Conservation (phyloP, 2,888 invertebrate genomes). For the Spodoptera picta region DNA sequence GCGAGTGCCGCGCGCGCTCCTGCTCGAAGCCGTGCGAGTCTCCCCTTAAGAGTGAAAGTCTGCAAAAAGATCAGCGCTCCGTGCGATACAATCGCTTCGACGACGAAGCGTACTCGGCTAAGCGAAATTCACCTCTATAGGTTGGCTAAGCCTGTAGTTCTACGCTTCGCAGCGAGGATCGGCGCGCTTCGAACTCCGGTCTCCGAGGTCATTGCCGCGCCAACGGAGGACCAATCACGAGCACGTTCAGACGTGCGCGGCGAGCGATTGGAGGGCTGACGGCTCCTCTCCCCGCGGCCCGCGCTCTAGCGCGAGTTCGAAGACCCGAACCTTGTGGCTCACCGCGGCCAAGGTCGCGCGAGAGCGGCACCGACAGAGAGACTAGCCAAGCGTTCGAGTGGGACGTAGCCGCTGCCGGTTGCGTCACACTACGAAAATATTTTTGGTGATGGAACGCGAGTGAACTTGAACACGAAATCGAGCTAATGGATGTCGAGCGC, state of each 20-base stretch:
- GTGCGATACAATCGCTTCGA: conserved; percentile 87
- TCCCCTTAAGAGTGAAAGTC: conserved; percentile 89
- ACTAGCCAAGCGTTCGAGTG: conserved; percentile 75
- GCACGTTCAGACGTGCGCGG: conserved; percentile 83
- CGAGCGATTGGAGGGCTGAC: conserved; percentile 81
- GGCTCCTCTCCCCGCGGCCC: conserved; percentile 79
- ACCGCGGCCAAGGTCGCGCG: conserved; percentile 93
- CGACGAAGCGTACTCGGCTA: conserved; percentile 71
- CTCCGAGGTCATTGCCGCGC: conserved; percentile 95
- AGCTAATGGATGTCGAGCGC: conserved; percentile 84
- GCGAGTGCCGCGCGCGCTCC: conserved; percentile 83
- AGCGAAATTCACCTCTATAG: conserved; percentile 87
- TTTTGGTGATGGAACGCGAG: conserved; percentile 88
- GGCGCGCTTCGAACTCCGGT: conserved; percentile 94
- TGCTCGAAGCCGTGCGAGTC: conserved; percentile 78
- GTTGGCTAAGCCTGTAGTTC: conserved; percentile 86
- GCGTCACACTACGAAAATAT: conserved; percentile 88
- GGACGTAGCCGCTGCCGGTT: conserved; percentile 80
- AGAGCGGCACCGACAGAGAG: conserved; percentile 83
- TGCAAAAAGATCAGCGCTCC: conserved; percentile 87
- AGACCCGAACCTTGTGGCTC: conserved; percentile 96
- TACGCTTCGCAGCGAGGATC: conserved; percentile 89
- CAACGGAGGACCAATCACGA: conserved; percentile 83
- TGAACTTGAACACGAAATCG: conserved; percentile 87
- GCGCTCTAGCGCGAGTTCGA: conserved; percentile 90